Evolutionary conservation across 1,140 invertebrate species (phyloP).

Genomic region (Diabrotica undecimpunctata): DNA sequence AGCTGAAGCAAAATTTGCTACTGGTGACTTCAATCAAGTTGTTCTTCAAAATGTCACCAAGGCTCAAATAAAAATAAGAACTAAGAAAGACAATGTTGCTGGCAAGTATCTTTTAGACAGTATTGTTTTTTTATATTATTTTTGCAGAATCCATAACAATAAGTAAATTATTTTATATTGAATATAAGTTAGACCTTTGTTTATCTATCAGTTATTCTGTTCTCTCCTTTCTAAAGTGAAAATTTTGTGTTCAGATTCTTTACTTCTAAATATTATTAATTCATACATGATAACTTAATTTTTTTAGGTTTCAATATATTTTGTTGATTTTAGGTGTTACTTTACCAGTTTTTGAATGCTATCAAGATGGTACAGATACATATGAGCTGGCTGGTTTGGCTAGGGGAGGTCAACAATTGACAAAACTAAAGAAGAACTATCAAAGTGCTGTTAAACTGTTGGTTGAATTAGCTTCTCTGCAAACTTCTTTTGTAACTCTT

Average conservation of each 20-base stretch:
- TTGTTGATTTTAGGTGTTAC: slow-evolving; percentile 40
- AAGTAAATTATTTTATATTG: too few relatives aligned
- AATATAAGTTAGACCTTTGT: too few relatives aligned
- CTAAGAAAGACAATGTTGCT: slow-evolving; percentile 99
- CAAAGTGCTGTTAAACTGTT: slow-evolving; percentile 87
- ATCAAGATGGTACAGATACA: slow-evolving; percentile 90
- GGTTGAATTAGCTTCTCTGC: slow-evolving; percentile 91
- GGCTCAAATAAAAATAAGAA: slow-evolving; percentile 97
- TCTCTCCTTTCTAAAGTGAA: too few relatives aligned
- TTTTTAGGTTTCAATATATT: too few relatives aligned
- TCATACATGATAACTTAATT: too few relatives aligned
- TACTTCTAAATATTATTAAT: too few relatives aligned
- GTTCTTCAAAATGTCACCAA: slow-evolving; percentile 99
- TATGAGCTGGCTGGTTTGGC: slow-evolving; percentile 92
- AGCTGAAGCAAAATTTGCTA: slow-evolving; percentile 97
- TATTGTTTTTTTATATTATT: neutral
- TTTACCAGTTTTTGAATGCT: slow-evolving; percentile 52
- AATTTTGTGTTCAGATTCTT: too few relatives aligned
- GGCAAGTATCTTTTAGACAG: slow-evolving; percentile 52
- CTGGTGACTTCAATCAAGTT: slow-evolving; percentile 97
- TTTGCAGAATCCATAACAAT: too few relatives aligned
- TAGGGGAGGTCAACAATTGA: slow-evolving; percentile 89
- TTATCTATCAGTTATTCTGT: too few relatives aligned
- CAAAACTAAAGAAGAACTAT: slow-evolving; percentile 95
- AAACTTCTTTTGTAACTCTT: slow-evolving; percentile 94